Evolutionary conservation across 2,113 vertebrate genomes (phyloP).

Genomic region (Siniperca knerii): DNA sequence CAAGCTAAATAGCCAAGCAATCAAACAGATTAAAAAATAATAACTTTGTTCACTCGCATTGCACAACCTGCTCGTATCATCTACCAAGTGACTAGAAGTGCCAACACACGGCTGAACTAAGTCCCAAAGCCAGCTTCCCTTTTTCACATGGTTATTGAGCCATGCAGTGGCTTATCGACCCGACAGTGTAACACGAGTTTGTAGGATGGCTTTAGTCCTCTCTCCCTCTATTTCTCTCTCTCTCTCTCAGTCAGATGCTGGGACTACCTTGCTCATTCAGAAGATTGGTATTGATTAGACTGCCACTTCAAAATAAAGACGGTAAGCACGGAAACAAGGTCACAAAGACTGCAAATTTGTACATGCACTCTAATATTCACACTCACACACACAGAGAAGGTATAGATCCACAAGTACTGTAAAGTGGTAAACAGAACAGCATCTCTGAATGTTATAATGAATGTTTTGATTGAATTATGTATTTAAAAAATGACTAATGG

Average conservation of each 20-base stretch:
- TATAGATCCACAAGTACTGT: neutral
- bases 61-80: no score
- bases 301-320: slow-evolving; percentile 54
- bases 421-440: neutral
- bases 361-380: neutral
- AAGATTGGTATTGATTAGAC: slow-evolving; percentile 60
- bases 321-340: slow-evolving; percentile 3
- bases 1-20: no score
- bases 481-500: neutral
- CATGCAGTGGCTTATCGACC: slow-evolving; percentile 68
- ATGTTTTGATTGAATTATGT: neutral
- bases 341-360: slow-evolving; percentile 16
- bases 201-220: slow-evolving; percentile 42
- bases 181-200: slow-evolving; percentile 59
- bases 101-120: slow-evolving; percentile 40
- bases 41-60: no score
- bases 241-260: slow-evolving; percentile 35
- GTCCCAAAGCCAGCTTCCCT: slow-evolving; percentile 63
- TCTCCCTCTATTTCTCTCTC: neutral
- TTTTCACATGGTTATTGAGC: slow-evolving; percentile 70
- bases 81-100: neutral
- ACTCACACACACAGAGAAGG: neutral
- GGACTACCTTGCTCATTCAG: slow-evolving; percentile 51
- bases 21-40: no score
- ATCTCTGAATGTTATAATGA: slow-evolving; percentile 1